Evolutionary conservation across 2,797 vertebrate genomes (phyloP).

Genomic region (Helarctos malayanus): DNA sequence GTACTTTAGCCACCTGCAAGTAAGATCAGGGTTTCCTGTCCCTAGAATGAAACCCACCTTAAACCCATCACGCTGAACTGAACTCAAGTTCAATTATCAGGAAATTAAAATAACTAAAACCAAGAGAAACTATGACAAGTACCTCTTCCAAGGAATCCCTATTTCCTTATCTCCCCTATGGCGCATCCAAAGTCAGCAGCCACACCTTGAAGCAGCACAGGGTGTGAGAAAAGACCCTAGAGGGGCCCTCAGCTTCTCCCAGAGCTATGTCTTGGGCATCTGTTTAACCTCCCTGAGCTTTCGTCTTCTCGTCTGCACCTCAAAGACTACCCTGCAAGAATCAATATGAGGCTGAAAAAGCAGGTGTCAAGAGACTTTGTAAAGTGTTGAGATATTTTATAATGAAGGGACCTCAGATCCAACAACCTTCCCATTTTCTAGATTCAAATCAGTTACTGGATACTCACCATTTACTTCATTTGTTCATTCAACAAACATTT

Average conservation of each 20-base stretch:
- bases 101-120: constrained; percentile 63
- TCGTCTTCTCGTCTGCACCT: background rate
- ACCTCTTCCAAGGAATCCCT: background rate
- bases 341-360: background rate
- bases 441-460: background rate
- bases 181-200: background rate
- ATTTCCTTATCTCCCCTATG: background rate
- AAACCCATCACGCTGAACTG: background rate
- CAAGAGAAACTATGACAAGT: background rate
- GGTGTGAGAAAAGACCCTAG: background rate
- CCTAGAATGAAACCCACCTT: background rate
- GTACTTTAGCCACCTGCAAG: background rate
- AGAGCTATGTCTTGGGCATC: background rate
- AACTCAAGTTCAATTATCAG: constrained; percentile 12
- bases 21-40: background rate
- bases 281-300: background rate
- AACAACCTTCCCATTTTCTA: constrained; percentile 36
- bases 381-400: background rate
- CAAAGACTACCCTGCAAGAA: background rate
- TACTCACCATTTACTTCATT: background rate
- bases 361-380: background rate
- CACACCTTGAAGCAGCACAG: background rate
- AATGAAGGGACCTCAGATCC: constrained; percentile 13
- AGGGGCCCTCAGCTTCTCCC: background rate
- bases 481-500: background rate